These are phyloP conservation scores for Sialia sialis DNA, from an alignment of 2,113 vertebrate genomes.

Conservation along the genomic window DNA sequence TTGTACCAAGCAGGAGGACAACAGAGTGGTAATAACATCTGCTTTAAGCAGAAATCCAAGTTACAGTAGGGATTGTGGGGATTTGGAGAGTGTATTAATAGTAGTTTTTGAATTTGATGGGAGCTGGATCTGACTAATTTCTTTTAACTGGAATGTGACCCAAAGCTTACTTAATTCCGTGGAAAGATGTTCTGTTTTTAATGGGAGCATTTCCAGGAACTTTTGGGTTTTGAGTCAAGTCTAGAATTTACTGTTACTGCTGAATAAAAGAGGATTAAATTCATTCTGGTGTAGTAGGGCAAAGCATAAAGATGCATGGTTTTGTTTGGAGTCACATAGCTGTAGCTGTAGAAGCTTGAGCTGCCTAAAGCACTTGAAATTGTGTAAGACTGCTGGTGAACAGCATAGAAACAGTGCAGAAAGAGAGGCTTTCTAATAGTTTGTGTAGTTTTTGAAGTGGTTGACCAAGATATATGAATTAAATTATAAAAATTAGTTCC, in stretches of 20 bases:
- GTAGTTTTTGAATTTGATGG: not conserved
- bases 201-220: not conserved
- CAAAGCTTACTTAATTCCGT: not conserved
- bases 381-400: not conserved
- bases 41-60: not conserved
- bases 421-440: not conserved
- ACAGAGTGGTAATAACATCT: not conserved
- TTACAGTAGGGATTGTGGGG: not conserved
- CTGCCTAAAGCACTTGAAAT: not conserved
- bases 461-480: slow-evolving; percentile 22
- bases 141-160: not conserved
- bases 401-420: not conserved
- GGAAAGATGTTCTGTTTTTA: not conserved
- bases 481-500: not conserved
- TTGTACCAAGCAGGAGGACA: not conserved
- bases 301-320: not conserved
- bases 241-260: not conserved
- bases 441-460: slow-evolving; percentile 3
- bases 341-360: not conserved
- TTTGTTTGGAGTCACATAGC: not conserved
- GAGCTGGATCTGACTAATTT: not conserved
- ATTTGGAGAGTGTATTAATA: not conserved
- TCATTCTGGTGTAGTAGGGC: not conserved
- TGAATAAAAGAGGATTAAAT: not conserved
- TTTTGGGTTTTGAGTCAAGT: not conserved